Conservation (phyloP, 2,113 vertebrate species). For the Platanista minor region DNA sequence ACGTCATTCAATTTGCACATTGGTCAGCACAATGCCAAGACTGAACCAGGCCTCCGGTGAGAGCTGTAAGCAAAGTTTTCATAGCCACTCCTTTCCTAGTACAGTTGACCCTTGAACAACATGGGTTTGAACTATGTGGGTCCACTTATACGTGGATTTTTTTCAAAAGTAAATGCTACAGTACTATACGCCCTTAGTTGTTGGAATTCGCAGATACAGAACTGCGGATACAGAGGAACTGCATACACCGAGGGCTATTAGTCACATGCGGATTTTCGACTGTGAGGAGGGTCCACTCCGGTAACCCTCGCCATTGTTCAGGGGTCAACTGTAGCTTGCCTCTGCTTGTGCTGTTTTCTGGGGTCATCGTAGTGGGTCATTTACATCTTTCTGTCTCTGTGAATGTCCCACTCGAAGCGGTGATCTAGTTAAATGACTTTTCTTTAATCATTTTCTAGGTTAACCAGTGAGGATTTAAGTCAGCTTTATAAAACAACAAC, state of each 20-base stretch:
- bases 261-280: accelerated
- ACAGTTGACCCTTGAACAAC: background rate
- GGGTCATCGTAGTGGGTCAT: background rate
- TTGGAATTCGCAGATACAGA: background rate
- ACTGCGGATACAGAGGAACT: background rate
- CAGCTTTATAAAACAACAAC: background rate
- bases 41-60: background rate
- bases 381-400: background rate
- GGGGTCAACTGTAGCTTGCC: background rate
- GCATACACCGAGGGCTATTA: background rate
- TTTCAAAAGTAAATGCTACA: background rate
- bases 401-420: background rate
- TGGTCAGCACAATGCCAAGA: background rate
- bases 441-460: background rate
- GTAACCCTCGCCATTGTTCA: background rate
- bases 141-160: background rate
- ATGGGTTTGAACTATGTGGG: background rate
- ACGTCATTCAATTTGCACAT: background rate
- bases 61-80: background rate
- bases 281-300: background rate
- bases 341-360: background rate
- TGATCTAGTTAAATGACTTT: background rate
- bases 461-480: background rate
- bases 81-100: background rate
- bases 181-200: background rate